Evolutionary conservation across 2,888 invertebrate genomes (phyloP).

Genomic region (Sicus ferrugineus): DNA sequence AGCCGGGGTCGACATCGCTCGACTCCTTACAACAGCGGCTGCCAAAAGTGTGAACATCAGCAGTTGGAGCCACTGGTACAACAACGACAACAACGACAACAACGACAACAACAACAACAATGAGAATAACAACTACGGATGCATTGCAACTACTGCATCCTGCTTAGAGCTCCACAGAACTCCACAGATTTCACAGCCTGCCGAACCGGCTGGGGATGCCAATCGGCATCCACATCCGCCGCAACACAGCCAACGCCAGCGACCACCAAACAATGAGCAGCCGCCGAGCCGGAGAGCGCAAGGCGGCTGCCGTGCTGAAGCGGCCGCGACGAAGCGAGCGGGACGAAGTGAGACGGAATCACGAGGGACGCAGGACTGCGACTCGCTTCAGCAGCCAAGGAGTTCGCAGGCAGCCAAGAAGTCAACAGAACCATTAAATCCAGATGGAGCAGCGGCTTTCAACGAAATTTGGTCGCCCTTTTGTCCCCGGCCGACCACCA

Average conservation of each 20-base stretch:
- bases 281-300: not conserved
- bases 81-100: not conserved
- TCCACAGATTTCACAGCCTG: slow-evolving; percentile 26
- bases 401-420: slow-evolving; percentile 20
- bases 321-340: not conserved
- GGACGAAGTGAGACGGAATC: not conserved
- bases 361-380: not conserved
- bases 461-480: not conserved
- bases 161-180: no score
- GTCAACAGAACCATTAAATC: slow-evolving; percentile 32
- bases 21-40: slow-evolving; percentile 1
- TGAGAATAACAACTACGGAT: not conserved
- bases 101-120: slow-evolving; percentile 8
- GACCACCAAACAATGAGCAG: not conserved
- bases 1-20: not conserved
- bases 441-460: not conserved
- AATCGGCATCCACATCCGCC: not conserved
- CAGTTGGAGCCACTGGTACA: not conserved
- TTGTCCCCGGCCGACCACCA: no score
- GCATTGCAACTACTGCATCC: slow-evolving; percentile 1
- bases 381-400: not conserved
- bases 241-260: not conserved
- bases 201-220: not conserved
- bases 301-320: slow-evolving; percentile 4
- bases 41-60: slow-evolving; percentile 32